Evolutionary conservation across 2,113 vertebrate genomes (phyloP), one percentile per base, ranked within the genome.

Genomic region (Ornithorhynchus anatinus): DNA sequence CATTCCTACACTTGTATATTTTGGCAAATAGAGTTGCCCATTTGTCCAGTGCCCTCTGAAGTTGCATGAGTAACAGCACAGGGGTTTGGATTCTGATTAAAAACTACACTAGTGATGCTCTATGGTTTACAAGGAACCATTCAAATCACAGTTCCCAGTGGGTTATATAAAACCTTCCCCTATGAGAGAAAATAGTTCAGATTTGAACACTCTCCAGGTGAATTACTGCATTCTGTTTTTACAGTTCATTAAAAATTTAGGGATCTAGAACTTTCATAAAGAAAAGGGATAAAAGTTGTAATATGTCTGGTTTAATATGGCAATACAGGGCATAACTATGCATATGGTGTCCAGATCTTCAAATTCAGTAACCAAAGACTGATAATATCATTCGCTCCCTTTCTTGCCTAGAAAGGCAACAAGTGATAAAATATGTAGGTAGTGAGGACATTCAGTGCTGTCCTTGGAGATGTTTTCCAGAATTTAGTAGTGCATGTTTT

Each of bases 131-230:
- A 51, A 75, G 47, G 67, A 59, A 64, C 63, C 57, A 75, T 72
- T 87, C 80, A 75, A 67, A 80, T 84, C 83, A 74, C 66, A 77
- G 40, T 25, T 75, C 75, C 33, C 39, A 32, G 48, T 36, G 53
- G 23, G 63, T 84, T 85, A 80, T 56, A 50, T 75, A 85, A 87
- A 84, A 72, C 57, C 66, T 80, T 85, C 25, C 72, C 56, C 78
- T 67, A 73, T 61, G 83, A 81, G 72, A 75, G 69, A 85, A 87
- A 87, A 87, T 77, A 87, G 85, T 87, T 84, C 86, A 84, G 70
- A 85, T 81, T 69, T 77, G 73, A 79, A 84, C 86, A 77, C 70
- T 84, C 78, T 63, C 75, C 63, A 52, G 78, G 72, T 84, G 61
- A 77, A 78, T 67, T 27, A 72, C 80, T 84, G 83, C 31, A 80